Evolutionary conservation across 2,888 invertebrate species (phyloP), one percentile per base, ranked within the genome.

Genomic region (Saturnia pavonia): DNA sequence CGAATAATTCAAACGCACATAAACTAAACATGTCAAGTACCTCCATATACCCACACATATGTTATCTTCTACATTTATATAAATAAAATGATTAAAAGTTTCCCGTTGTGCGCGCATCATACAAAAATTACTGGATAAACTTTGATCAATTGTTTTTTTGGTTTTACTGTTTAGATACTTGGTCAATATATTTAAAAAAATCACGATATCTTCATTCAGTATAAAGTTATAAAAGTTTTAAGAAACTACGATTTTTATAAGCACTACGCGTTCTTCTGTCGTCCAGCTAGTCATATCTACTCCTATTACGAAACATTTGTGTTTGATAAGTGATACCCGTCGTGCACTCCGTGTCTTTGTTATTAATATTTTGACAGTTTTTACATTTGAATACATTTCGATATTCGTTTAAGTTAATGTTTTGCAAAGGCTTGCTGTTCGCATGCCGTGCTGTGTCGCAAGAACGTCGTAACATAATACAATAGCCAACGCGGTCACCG

Each of bases 351-450:
- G 11, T 27, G 27, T 40, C 27, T 67, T 25, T 9, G 51, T 54
- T 51, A 54, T 67, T 67, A 42, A 19, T 51, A 14, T 54, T 40
- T 11, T 45, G 54, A 22, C 19, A 51, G 25, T 71, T 74, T 68
- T 69, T 75, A 69, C 40, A 65, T 63, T 22, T 34, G 27, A 71
- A 60, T 67, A 57, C 70, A 72, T 75, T 78, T 72, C 72, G 76
- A 78, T 80, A 82, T 79, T 80, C 75, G 75, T 79, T 74, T 74
- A 76, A 79, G 79, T 79, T 75, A 83, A 83, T 83, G 83, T 85
- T 87, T 89, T 87, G 87, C 85, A 87, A 89, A 85, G 78, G 81
- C 82, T 78, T 40, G 84, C 83, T 86, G 85, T 85, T 84, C 84
- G 82, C 81, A 78, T 72, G 81, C 79, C 82, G 78, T 91, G 57